Conservation (phyloP, 2,113 vertebrate species). For the Pithys albifrons region DNA sequence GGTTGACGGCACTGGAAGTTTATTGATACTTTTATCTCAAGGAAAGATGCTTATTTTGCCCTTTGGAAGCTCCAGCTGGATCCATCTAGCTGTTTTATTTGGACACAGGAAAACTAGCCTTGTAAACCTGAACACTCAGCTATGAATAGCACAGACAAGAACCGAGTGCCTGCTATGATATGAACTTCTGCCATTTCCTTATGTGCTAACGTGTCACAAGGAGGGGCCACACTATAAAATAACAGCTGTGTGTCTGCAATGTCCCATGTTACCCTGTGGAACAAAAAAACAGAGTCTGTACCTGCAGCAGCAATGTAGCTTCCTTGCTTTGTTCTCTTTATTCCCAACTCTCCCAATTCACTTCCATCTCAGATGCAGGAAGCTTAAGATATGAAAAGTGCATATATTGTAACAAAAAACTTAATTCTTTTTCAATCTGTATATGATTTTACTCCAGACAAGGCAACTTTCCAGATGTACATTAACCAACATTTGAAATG, state of each 20-base stretch:
- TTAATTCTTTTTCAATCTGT: conserved; percentile 62
- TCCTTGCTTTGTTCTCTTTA: neutral
- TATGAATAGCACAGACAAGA: neutral
- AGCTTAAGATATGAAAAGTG: conserved; percentile 18
- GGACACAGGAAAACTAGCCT: neutral
- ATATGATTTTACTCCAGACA: conserved; percentile 36
- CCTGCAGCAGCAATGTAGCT: neutral
- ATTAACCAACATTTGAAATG: conserved; percentile 47
- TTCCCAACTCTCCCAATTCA: neutral
- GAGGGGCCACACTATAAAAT: neutral
- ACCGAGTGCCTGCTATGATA: neutral
- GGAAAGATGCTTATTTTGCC: neutral
- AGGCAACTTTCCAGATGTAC: conserved; percentile 45
- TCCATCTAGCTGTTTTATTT: conserved; percentile 6
- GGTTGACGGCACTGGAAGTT: accelerated
- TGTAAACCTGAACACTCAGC: neutral
- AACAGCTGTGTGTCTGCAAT: neutral
- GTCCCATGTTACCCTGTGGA: neutral
- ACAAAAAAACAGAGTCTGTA: accelerated
- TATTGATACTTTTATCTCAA: neutral
- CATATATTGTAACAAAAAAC: neutral
- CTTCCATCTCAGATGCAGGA: neutral
- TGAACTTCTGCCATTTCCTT: neutral
- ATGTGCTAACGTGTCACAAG: neutral
- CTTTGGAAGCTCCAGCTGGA: neutral